Evolutionary conservation across 2,797 vertebrate species (phyloP), one percentile per base, ranked within the genome.

Genomic region (Avahi laniger): DNA sequence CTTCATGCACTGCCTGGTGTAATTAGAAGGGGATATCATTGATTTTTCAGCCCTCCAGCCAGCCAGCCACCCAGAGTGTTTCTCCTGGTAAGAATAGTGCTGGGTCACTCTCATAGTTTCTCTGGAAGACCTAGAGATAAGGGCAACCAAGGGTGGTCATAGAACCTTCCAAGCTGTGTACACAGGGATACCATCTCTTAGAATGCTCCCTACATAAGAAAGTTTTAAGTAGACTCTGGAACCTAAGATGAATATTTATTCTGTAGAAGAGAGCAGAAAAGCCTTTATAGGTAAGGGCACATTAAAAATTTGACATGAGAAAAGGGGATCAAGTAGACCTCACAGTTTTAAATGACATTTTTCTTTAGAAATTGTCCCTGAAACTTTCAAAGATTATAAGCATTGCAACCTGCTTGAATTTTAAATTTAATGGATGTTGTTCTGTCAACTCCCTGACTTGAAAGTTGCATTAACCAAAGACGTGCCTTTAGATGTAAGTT

Each of bases 381-480:
- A 30, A 84, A 75, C 38, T 93, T 95, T 48, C 8, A 65, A 92
- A 93, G 86, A 54, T 52, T 75, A 30, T 79, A 93, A 97, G 91
- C 52, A 33, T 86, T 92, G n/a, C 78, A 96, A 98, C 92, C 95
- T 94, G 83, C 82, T 87, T 89, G 97, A 82, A 88, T 97, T 98
- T 97, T 95, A 96, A 97, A 97, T 80, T 89, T 87, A 97, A 86
- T 78, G 94, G 94, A 96, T 82, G 52, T 80, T 65, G 61, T 96
- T 94, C 90, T 86, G 46, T 95, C 90, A 94, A 87, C 82, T 97
- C 91, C 89, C 89, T 96, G 89, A 93, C 96, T 98, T 98, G 72
- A 92, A 97, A 98, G 75, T 92, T 95, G 91, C 97, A 98, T 97
- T 98, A 98, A 98, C 98, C 97, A 96, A 96, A 97, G 96, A 98